These are phyloP conservation scores for Phengaris arion DNA, from an alignment of 2,888 invertebrate genomes.

Conservation along the genomic window DNA sequence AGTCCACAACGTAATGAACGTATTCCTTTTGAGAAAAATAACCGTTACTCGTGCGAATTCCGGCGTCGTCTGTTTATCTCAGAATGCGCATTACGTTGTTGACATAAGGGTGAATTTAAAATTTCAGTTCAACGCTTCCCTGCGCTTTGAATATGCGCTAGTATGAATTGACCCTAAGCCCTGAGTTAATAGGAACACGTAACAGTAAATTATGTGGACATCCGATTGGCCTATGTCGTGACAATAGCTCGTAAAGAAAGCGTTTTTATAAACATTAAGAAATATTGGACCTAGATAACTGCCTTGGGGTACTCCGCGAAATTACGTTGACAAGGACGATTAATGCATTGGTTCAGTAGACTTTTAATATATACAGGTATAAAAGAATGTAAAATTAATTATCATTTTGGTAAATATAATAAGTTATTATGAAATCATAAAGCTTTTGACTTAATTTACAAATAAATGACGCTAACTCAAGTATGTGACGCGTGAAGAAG, in stretches of 20 bases:
- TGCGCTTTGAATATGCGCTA: neutral
- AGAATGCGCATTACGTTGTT: too few species aligned
- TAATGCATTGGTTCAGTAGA: neutral
- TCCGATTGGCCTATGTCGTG: conserved; percentile 73
- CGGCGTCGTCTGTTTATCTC: too few species aligned
- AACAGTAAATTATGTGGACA: conserved; percentile 71
- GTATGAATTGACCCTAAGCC: conserved; percentile 43
- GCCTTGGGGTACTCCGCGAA: conserved; percentile 53
- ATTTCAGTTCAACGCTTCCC: neutral
- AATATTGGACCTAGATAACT: conserved; percentile 59
- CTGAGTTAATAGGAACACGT: conserved; percentile 66
- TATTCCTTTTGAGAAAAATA: neutral
- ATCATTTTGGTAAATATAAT: neutral
- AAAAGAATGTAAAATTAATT: neutral
- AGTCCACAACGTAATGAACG: neutral
- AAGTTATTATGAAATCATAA: too few species aligned
- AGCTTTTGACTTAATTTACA: too few species aligned
- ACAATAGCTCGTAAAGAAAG: conserved; percentile 70
- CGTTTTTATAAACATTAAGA: conserved; percentile 59
- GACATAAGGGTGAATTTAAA: too few species aligned
- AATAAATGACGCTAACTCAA: too few species aligned
- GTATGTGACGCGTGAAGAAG: too few species aligned
- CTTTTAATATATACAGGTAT: neutral
- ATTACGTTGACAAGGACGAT: conserved; percentile 19
- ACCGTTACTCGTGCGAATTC: too few species aligned